phyloP scores from a whole-genome alignment of 2,888 invertebrate genomes.

The Blastobasis lacticolella region DNA sequence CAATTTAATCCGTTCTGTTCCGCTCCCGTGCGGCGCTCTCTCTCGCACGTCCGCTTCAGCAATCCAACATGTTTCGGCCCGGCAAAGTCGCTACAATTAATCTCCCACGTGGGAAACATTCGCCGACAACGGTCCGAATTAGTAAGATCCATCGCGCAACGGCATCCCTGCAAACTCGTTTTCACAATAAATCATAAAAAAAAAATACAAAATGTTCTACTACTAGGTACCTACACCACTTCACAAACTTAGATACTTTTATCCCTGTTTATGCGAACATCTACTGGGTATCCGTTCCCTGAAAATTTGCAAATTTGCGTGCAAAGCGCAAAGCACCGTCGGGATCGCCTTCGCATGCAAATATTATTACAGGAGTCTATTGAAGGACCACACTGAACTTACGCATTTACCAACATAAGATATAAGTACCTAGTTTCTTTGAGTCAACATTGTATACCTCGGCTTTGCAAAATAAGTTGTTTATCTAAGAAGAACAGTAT shows the following conservation, averaged over 20 bases:
- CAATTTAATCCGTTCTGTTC: slow-evolving; percentile 70
- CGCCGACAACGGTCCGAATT: slow-evolving; percentile 39
- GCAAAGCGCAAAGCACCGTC: slow-evolving; percentile 47
- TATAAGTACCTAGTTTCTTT: no score
- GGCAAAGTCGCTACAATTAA: slow-evolving; percentile 57
- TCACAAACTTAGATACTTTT: slow-evolving; percentile 1
- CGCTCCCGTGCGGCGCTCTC: slow-evolving; percentile 49
- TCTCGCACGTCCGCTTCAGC: slow-evolving; percentile 29
- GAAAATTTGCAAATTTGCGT: slow-evolving; percentile 54
- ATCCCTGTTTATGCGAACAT: slow-evolving; percentile 14
- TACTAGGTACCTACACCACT: no score
- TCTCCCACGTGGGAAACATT: slow-evolving; percentile 39
- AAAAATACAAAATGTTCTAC: no score
- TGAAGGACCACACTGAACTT: slow-evolving; percentile 49
- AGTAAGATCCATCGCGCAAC: slow-evolving; percentile 22
- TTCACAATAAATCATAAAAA: no score
- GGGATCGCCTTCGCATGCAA: slow-evolving; percentile 60
- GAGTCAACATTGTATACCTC: no score
- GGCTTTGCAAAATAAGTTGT: no score
- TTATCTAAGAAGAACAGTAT: no score
- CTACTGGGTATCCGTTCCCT: slow-evolving; percentile 32
- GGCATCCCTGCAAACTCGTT: no score
- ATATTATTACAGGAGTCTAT: slow-evolving; percentile 58
- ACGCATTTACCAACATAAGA: slow-evolving; percentile 32
- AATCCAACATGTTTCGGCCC: slow-evolving; percentile 34